Conservation (phyloP, 2,113 vertebrate species). For the Sphyrna mokarran region DNA sequence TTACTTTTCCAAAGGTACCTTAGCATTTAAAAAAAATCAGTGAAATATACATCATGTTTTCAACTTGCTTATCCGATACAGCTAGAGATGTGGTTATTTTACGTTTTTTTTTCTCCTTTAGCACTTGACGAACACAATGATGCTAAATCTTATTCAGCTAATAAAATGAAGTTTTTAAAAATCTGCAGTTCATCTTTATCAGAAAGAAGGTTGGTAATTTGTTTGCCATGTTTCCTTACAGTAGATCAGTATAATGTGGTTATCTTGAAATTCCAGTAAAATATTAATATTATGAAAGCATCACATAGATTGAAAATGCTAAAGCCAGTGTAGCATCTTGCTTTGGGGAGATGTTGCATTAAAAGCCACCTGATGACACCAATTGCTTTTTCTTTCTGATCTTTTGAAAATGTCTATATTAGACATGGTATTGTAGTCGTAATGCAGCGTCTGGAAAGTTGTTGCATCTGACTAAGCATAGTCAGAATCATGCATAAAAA, state of each 20-base stretch:
- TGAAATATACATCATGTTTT: neutral
- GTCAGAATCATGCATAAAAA: too few species aligned
- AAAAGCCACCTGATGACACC: neutral
- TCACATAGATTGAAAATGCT: too few species aligned
- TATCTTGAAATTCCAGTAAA: neutral
- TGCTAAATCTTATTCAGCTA: neutral
- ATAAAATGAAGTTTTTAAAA: neutral
- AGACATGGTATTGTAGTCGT: too few species aligned
- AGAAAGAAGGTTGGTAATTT: neutral
- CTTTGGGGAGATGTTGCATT: neutral
- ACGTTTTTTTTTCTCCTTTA: neutral
- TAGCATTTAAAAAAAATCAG: neutral
- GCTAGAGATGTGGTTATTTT: neutral
- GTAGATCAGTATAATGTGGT: neutral
- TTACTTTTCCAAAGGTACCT: neutral
- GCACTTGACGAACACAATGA: neutral
- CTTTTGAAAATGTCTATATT: neutral
- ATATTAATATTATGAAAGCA: neutral
- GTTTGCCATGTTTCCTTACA: neutral
- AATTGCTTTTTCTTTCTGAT: neutral
- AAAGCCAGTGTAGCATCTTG: too few species aligned
- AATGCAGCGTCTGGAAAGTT: too few species aligned
- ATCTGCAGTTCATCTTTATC: too few species aligned
- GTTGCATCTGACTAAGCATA: too few species aligned
- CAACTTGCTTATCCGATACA: neutral